A percentile compares a stretch with the other conserved stretches of the same genome.
These are phyloP conservation scores for Trichechus manatus DNA, from an alignment of 2,113 vertebrate species.

Conservation along the genomic window DNA sequence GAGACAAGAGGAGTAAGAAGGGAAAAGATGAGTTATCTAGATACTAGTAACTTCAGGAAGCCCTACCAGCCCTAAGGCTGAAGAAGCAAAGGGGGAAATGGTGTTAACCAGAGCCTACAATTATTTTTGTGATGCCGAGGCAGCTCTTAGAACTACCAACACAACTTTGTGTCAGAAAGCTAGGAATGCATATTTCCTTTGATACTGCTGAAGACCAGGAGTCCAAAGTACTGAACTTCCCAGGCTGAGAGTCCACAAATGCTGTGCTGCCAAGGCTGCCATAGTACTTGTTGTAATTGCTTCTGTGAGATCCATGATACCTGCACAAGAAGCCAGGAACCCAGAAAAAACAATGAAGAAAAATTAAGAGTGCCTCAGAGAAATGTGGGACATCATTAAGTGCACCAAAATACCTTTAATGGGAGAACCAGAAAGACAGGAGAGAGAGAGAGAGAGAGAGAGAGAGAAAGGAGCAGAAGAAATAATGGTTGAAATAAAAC, in stretches of 20 bases:
- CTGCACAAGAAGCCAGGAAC: not conserved
- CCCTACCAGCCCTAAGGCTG: not conserved
- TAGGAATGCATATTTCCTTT: not conserved
- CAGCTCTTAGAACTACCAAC: not conserved
- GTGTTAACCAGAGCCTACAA: not conserved
- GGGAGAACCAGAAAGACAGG: no score
- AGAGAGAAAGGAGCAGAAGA: no score
- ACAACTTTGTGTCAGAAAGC: not conserved
- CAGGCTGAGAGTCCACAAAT: not conserved
- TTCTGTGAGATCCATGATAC: not conserved
- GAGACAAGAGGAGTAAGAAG: no score
- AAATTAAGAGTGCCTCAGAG: no score
- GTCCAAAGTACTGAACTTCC: not conserved
- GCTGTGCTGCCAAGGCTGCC: not conserved
- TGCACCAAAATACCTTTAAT: no score
- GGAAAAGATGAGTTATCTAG: not conserved
- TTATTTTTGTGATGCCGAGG: not conserved
- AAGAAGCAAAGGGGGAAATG: not conserved
- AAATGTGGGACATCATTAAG: no score
- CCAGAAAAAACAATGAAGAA: not conserved
- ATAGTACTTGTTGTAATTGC: not conserved
- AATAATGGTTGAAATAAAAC: no score
- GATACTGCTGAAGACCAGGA: not conserved
- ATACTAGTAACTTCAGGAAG: not conserved
- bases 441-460: no score